Conservation (phyloP, 2,797 vertebrate species). For the Manis crassicaudata region DNA sequence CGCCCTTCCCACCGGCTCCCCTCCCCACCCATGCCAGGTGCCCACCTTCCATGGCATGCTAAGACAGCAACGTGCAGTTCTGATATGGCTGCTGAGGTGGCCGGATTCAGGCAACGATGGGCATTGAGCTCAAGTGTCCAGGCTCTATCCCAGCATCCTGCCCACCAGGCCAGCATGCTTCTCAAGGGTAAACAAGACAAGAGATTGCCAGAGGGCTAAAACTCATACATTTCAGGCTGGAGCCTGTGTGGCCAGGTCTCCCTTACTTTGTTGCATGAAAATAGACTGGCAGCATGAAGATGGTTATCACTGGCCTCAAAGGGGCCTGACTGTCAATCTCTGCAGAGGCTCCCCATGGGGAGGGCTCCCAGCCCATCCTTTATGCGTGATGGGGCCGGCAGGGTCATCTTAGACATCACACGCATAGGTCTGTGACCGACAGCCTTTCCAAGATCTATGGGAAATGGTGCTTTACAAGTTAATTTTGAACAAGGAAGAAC, state of each 20-base stretch:
- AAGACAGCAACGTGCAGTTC: background rate
- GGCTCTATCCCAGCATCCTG: fast-evolving
- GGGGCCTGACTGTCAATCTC: fast-evolving
- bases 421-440: background rate
- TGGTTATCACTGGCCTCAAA: fast-evolving
- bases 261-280: background rate
- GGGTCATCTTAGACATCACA: background rate
- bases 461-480: background rate
- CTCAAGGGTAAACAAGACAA: background rate
- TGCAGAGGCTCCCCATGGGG: background rate
- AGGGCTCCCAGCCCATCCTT: background rate
- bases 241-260: background rate
- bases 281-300: background rate
- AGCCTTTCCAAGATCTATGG: background rate
- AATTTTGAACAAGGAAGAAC: background rate
- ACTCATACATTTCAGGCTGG: fast-evolving
- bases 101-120: fast-evolving
- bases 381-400: background rate
- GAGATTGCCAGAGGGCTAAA: background rate
- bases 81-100: fast-evolving
- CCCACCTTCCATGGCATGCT: background rate
- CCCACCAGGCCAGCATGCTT: background rate
- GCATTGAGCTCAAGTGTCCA: fast-evolving
- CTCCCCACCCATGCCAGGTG: fast-evolving
- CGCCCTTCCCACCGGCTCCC: fast-evolving